Evolutionary conservation across 2,888 invertebrate species (phyloP).

Genomic region (Vanessa cardui): DNA sequence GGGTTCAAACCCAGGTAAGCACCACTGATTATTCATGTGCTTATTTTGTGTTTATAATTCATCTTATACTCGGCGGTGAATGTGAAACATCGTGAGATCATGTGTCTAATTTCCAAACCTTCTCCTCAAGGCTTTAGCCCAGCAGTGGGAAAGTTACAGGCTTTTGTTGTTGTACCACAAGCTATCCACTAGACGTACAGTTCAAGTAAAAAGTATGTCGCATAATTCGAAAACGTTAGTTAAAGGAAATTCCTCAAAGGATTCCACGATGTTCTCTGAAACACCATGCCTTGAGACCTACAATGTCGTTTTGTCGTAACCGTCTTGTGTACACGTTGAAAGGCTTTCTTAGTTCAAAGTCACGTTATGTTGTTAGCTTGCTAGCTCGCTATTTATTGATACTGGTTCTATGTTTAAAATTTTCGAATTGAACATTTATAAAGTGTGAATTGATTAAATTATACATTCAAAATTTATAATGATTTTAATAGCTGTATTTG

Average conservation of each 20-base stretch:
- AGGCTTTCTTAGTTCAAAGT: slow-evolving; percentile 30
- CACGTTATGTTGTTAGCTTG: slow-evolving; percentile 23
- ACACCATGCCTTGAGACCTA: slow-evolving; percentile 22
- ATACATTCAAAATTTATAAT: no score
- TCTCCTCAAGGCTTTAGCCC: no score
- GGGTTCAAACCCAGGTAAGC: no score
- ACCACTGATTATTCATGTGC: no score
- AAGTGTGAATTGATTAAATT: neutral
- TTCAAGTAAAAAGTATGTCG: neutral
- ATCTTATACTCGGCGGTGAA: no score
- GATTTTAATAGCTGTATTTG: no score
- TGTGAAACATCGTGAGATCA: no score
- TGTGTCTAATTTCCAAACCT: no score
- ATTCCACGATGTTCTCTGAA: slow-evolving; percentile 9
- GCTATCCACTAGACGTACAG: neutral
- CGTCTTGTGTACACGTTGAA: slow-evolving; percentile 32
- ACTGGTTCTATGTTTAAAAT: slow-evolving; percentile 5
- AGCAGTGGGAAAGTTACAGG: no score
- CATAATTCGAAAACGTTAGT: neutral
- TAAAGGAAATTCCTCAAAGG: slow-evolving; percentile 17
- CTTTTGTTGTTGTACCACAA: no score
- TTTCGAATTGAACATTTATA: slow-evolving; percentile 7
- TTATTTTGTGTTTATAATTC: no score
- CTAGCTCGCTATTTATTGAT: slow-evolving; percentile 31
- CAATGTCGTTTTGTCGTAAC: slow-evolving; percentile 36